Percentiles rank a stretch among this genome's conserved stretches.
Conservation (phyloP, 2,113 vertebrate species). For the Coptodon bakossiorum region DNA sequence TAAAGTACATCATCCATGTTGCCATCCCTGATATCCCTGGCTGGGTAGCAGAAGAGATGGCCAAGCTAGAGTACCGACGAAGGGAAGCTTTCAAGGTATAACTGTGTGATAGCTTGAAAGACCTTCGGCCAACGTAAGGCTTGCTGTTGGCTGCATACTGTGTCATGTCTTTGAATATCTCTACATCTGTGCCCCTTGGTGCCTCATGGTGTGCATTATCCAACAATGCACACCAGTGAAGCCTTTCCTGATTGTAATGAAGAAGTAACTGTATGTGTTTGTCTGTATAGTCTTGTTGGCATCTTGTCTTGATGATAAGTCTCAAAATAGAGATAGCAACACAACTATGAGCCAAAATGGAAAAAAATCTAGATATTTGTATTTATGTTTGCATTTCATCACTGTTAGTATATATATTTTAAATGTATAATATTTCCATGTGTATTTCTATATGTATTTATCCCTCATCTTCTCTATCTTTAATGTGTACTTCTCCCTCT, state of each 20-base stretch:
- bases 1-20: conserved; percentile 91
- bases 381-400: not conserved
- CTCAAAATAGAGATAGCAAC: not conserved
- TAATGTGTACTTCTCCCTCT: not conserved
- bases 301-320: not conserved
- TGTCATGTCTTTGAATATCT: not conserved
- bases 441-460: not conserved
- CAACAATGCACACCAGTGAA: not conserved
- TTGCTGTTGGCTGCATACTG: conserved; percentile 15
- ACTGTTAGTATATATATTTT: not conserved
- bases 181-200: not conserved
- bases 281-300: not conserved
- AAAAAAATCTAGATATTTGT: not conserved
- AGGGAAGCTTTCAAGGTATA: conserved; percentile 93
- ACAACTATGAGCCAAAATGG: not conserved
- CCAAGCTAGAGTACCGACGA: conserved; percentile 89
- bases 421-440: not conserved
- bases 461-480: not conserved
- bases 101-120: conserved; percentile 55
- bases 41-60: conserved; percentile 96
- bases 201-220: not conserved
- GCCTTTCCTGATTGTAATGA: not conserved
- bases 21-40: conserved; percentile 89
- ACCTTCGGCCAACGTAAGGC: conserved; percentile 32
- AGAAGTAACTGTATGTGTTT: not conserved